Conservation (phyloP, 2,888 invertebrate genomes). For the Plebejus anna region DNA sequence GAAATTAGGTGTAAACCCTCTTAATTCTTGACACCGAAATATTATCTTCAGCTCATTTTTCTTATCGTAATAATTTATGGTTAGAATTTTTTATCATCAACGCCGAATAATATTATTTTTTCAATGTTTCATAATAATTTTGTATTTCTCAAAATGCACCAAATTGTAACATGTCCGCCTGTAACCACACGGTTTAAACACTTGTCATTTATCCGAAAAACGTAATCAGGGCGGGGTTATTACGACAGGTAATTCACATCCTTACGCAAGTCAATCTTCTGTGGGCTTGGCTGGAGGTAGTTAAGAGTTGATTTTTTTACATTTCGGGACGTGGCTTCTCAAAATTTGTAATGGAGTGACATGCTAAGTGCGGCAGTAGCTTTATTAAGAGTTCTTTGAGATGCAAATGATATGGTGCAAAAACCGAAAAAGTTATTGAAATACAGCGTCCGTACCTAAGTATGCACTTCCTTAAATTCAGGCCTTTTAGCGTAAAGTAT, state of each 20-base stretch:
- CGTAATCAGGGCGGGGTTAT: conserved; percentile 14
- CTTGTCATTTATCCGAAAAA: conserved; percentile 14
- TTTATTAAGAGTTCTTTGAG: conserved; percentile 1
- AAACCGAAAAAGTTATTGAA: conserved; percentile 7
- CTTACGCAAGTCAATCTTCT: conserved; percentile 16
- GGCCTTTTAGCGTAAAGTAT: neutral
- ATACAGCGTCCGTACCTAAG: conserved; percentile 5
- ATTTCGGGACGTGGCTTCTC: conserved; percentile 9
- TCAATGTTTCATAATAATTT: neutral
- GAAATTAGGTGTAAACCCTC: too few species aligned
- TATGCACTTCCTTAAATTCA: neutral
- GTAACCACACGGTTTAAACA: conserved; percentile 10
- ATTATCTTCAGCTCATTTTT: neutral
- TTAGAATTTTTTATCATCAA: neutral
- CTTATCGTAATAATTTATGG: neutral
- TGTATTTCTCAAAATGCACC: neutral
- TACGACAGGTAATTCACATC: conserved; percentile 11
- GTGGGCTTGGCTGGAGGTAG: conserved; percentile 3
- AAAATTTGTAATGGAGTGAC: conserved; percentile 13
- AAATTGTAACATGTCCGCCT: neutral
- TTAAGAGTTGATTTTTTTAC: conserved; percentile 19
- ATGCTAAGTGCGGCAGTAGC: neutral
- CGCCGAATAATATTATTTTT: neutral
- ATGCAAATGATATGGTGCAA: neutral
- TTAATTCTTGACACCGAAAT: neutral